Base-by-base conservation (phyloP, 2,888 invertebrate genomes). In the Anarsia innoxiella region DNA sequence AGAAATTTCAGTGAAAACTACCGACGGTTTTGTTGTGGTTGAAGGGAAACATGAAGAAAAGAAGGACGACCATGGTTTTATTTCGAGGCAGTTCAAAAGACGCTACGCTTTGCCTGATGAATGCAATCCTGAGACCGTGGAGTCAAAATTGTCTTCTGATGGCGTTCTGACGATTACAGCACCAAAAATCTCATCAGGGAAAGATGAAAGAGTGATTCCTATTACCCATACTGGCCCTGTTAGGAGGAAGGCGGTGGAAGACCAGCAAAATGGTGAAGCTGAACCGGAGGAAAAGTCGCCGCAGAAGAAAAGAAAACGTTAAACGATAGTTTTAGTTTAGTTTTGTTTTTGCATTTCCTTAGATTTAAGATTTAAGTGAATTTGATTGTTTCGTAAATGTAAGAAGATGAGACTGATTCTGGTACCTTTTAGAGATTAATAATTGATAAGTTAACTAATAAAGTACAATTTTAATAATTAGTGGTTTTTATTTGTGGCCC, bases 41-140 rank as follows among this genome's bases (percentile, higher is more conserved):
- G 93, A 94, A 66, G 94, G 91, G 0, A 92, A 91, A 57, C 94
- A 94, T 51, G 92, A 93, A 49, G 93, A 94, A 53, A 89, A 88
- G 46, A 86, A 89, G 38, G 93, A 93, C 47, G 89, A 90, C 2
- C 90, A 92, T 55, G 93, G 93, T 0, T 90, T 78, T 46, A 87
- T 93, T 31, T 89, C 92, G 0, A 85, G 93, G 5, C 91, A 93
- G 45, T 92, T 94, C 50, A 88, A 89, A 12, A 86, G 94, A 6
- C 88, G 91, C 19, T 94, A 94, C 58, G 74, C 88, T 1, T 64
- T 94, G 27, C 94, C 95, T 1, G 88, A 91, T 55, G 91, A 88
- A 1, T 92, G 91, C 37, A 90, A 93, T 45, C 82, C 91, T 1
- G 89, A 89, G 14, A 84, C 88, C 9, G 90, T 94, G 0, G 87